phyloP scores from a whole-genome alignment of 2,888 invertebrate genomes.

The Gymnosoma rotundatum region DNA sequence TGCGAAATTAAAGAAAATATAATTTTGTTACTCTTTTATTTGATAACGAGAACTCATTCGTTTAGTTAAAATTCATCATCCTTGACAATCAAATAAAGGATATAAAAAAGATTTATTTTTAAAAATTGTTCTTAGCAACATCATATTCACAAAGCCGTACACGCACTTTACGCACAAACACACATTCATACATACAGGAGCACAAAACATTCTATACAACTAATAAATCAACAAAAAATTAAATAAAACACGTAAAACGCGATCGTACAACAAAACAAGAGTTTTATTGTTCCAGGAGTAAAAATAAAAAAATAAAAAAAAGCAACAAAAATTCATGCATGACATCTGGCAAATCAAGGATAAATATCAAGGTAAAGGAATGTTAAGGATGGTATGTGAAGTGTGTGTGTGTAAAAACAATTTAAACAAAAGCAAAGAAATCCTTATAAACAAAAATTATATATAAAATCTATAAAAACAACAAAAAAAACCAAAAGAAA shows the following conservation, averaged over 20 bases:
- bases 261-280: conserved; percentile 42
- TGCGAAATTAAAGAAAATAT: too few species aligned
- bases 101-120: conserved; percentile 38
- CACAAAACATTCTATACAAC: conserved; percentile 10
- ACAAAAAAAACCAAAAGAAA: conserved; percentile 1
- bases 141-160: too few species aligned
- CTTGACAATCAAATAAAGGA: conserved; percentile 48
- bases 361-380: conserved; percentile 49
- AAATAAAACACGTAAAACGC: conserved; percentile 48
- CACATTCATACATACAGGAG: not conserved
- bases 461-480: not conserved
- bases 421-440: conserved; percentile 30
- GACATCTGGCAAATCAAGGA: conserved; percentile 63
- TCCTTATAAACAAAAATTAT: not conserved
- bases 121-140: conserved; percentile 11
- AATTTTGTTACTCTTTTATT: too few species aligned
- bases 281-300: conserved; percentile 47
- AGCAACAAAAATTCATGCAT: conserved; percentile 30
- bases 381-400: conserved; percentile 30
- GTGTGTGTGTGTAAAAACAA: not conserved
- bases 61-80: conserved; percentile 35
- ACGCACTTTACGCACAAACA: not conserved
- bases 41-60: not conserved
- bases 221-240: conserved; percentile 64
- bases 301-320: too few species aligned